These are phyloP conservation scores for Cephonodes hylas DNA, from an alignment of 2,888 invertebrate species.

Conservation along the genomic window DNA sequence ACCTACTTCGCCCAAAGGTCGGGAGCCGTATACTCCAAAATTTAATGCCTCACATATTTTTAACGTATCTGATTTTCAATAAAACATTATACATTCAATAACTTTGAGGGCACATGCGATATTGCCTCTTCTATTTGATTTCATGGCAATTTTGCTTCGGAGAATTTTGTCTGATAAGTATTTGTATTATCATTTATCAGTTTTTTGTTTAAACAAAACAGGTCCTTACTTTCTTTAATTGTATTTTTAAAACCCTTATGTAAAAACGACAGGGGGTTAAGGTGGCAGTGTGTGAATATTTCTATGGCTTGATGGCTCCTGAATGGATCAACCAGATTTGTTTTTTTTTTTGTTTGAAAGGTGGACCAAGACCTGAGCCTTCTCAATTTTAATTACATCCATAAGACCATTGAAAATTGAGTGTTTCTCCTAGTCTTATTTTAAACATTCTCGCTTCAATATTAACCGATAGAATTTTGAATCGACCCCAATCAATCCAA, in stretches of 20 bases:
- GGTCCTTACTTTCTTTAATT: neutral
- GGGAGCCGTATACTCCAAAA: neutral
- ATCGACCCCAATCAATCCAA: constrained; percentile 8
- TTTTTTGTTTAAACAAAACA: neutral
- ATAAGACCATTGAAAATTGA: too few species aligned
- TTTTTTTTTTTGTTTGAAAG: too few species aligned
- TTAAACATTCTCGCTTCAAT: constrained; percentile 37
- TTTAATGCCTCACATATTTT: neutral
- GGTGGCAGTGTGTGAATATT: too few species aligned
- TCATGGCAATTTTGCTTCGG: neutral
- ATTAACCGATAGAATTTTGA: neutral
- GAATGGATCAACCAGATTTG: too few species aligned
- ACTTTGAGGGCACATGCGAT: neutral
- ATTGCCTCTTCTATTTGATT: neutral
- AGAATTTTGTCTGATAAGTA: neutral
- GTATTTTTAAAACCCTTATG: too few species aligned
- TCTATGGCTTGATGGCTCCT: too few species aligned
- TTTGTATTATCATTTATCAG: neutral
- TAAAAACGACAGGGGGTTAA: too few species aligned
- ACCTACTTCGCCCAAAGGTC: neutral
- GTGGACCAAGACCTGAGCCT: too few species aligned
- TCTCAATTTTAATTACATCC: too few species aligned
- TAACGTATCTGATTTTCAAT: neutral
- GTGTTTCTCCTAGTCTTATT: too few species aligned
- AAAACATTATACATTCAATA: neutral